Evolutionary conservation across 2,113 vertebrate genomes (phyloP).

Genomic region (Arothron firmamentum): DNA sequence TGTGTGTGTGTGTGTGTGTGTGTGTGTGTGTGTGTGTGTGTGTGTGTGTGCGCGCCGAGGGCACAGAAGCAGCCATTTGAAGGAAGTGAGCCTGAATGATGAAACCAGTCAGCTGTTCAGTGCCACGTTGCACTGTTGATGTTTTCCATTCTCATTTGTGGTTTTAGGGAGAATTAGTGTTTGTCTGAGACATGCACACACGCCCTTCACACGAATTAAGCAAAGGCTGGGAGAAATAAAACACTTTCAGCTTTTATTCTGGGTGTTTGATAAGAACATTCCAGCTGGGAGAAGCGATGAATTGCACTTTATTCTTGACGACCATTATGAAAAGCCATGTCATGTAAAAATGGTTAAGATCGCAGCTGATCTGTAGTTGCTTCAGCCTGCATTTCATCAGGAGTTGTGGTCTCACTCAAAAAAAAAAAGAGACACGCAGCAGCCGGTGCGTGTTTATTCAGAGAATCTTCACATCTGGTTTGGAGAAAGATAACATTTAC

Average conservation of each 20-base stretch:
- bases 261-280: background rate
- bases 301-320: background rate
- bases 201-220: no score
- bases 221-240: no score
- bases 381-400: conserved; percentile 12
- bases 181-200: background rate
- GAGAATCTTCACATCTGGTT: background rate
- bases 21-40: no score
- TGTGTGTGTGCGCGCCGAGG: no score
- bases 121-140: conserved; percentile 72
- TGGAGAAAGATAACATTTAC: background rate
- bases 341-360: conserved; percentile 1
- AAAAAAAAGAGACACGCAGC: conserved; percentile 21
- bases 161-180: conserved; percentile 9
- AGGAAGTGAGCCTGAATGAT: conserved; percentile 39
- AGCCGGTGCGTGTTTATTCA: conserved; percentile 39
- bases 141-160: conserved; percentile 32
- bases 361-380: conserved; percentile 2
- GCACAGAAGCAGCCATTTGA: conserved; percentile 9
- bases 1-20: no score
- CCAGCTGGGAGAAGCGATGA: background rate
- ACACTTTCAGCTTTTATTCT: background rate
- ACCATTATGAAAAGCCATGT: background rate
- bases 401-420: conserved; percentile 50
- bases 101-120: conserved; percentile 61